These are phyloP conservation scores for Diadumene lineata DNA, from an alignment of 92 coral and sea anemone species.

Conservation along the genomic window DNA sequence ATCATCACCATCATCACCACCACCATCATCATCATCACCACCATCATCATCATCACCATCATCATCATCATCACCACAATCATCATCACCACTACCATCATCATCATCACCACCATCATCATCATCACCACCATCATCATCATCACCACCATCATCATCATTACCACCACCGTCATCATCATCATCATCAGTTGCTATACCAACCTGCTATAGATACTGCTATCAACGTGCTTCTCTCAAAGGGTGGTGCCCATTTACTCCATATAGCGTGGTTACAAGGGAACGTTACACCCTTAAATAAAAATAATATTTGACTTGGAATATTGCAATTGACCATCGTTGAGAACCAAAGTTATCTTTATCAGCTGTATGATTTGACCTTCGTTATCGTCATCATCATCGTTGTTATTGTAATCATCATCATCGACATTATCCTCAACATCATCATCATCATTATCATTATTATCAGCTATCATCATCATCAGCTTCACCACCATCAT, in stretches of 20 bases:
- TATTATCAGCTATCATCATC: background rate
- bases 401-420: too few species aligned
- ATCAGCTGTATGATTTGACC: too few species aligned
- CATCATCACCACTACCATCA: background rate
- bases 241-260: slow-evolving; percentile 99
- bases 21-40: background rate
- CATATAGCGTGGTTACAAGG: slow-evolving; percentile 99
- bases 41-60: background rate
- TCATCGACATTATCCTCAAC: too few species aligned
- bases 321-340: too few species aligned
- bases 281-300: slow-evolving; percentile 87
- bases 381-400: too few species aligned
- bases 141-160: background rate
- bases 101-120: background rate
- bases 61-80: background rate
- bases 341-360: too few species aligned
- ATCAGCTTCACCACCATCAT: background rate
- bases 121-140: background rate
- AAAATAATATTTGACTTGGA: background rate
- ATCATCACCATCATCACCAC: background rate
- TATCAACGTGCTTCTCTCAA: slow-evolving; percentile 90
- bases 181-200: background rate
- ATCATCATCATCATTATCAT: background rate
- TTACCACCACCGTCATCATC: background rate
- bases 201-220: slow-evolving; percentile 96